phyloP scores from a whole-genome alignment of 2,888 invertebrate genomes.

The Dromius quadrimaculatus region DNA sequence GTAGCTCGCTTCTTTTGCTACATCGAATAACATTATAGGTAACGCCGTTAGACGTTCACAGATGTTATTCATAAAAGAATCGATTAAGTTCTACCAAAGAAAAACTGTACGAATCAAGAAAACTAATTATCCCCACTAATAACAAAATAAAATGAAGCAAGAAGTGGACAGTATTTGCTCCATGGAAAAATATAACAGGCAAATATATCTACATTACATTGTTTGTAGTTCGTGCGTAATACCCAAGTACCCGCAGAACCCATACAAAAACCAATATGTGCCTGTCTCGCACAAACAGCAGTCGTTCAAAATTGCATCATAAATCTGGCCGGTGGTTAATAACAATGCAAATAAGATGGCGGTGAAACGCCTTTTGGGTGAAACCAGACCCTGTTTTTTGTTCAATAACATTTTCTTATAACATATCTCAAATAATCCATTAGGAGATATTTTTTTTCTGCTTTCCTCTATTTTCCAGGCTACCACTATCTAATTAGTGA shows the following conservation, averaged over 20 bases:
- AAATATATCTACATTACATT: slow-evolving; percentile 21
- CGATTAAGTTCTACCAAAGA: too few relatives aligned
- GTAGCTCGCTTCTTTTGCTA: too few relatives aligned
- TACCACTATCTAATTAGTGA: too few relatives aligned
- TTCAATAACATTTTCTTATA: slow-evolving; percentile 21
- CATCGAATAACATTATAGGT: not conserved
- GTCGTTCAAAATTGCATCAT: slow-evolving; percentile 55
- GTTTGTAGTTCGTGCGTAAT: not conserved
- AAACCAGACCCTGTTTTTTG: not conserved
- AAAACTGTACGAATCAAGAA: too few relatives aligned
- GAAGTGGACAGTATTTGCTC: too few relatives aligned
- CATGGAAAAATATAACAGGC: too few relatives aligned
- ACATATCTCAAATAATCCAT: too few relatives aligned
- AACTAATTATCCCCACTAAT: too few relatives aligned
- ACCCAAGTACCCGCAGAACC: not conserved
- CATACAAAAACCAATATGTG: slow-evolving; percentile 52
- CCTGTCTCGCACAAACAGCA: slow-evolving; percentile 21
- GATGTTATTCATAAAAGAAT: too few relatives aligned
- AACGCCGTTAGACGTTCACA: not conserved
- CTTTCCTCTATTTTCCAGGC: too few relatives aligned
- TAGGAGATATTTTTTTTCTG: too few relatives aligned
- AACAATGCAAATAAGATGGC: slow-evolving; percentile 64
- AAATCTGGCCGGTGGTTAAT: slow-evolving; percentile 62
- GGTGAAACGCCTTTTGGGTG: not conserved
- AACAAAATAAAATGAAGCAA: too few relatives aligned